Base-by-base conservation (phyloP, 2,888 invertebrate species). In the Synanthedon andrenaeformis region DNA sequence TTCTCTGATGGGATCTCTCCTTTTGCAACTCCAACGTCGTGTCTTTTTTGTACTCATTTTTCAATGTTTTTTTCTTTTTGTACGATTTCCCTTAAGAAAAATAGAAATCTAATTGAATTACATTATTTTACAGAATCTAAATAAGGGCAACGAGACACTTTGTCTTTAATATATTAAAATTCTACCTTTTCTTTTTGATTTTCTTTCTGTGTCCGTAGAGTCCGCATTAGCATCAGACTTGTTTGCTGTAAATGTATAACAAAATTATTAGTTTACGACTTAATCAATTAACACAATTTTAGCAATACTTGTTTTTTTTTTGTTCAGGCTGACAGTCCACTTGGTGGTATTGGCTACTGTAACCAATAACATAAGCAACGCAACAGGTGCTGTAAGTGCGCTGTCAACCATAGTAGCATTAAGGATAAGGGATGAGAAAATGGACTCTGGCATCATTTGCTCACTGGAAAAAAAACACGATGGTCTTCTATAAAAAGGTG, bases 1-100 rank as follows among this genome's bases (percentile, higher is more conserved):
- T 64, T 54, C 64, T 74, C 53, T 74, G 74, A 41, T 66, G 63
- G 17, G 66, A 60, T 63, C 58, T 65, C 54, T 71, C 67, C 59
- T 66, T 69, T 56, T 74, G 67, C 56, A 73, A 57, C 54, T 60
- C 62, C 57, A 73, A 53, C 57, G 62, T 65, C 45, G 64, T 62
- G 57, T 58, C 66, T n/a, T 63, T 55, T 64, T 67, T 69, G 54
- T 61, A 68, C 42, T 72, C 68, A 58, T 69, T 64, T 59, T 66
- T 59, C 19, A 67, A 58, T n/a, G 61, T 41, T 56, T 62, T 64
- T 49, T 57, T 56, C 51, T 58, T 65, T 54, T 57, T 60, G 12
- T 53, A 23, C 8, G 55, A 53, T 41, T 55, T 57, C 6, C 14
- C 55, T 55, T 57, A 35, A 42, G 52, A 55, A 2, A n/a, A 35